Evolutionary conservation across 2,797 vertebrate species (phyloP), one percentile per base, ranked within the genome.

Genomic region (Eulemur rubriventer): DNA sequence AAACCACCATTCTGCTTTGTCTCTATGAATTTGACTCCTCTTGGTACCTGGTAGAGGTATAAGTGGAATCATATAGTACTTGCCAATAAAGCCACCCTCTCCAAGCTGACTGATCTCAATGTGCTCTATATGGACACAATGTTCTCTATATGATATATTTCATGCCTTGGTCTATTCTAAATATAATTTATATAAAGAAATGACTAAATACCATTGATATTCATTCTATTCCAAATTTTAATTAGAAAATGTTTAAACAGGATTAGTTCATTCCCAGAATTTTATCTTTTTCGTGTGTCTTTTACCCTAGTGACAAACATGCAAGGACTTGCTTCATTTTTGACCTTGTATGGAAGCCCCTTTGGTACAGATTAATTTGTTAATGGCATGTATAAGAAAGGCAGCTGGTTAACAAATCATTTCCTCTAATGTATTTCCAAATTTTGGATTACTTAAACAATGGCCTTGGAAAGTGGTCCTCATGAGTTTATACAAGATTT

Each of bases 331-430:
- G 24, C 72, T 97, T 97, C 88, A 72, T 38, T 84, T 69, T 73
- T 96, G 92, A 81, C 95, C 35, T 67, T 95, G 81, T 91, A 91
- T 38, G 18, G 10, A n/a, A 11, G 43, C 76, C 95, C 92, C 94
- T 98, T 98, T 98, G 72, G 20, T 95, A 97, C 93, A 96, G 48
- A 97, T 96, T 91, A 67, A 69, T 97, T 96, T 96, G 86, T 76
- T 94, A 97, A 97, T 79, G 87, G 2, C 22, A 91, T 88, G 50
- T 85, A 86, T 90, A 59, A 91, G 78, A 97, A 97, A 94, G 38
- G 14, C 17, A 94, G 35, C 38, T 96, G 81, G 78, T 95, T 96
- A 96, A 50, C 26, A 93, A 80, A 97, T 96, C 96, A 35, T 95
- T 81, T 52, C 43, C 52, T 94, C 59, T 83, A 82, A 85, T 95